Percentiles rank a stretch among this genome's conserved stretches.
Conservation (phyloP, 2,888 invertebrate species). For the Amphipoea lucens region DNA sequence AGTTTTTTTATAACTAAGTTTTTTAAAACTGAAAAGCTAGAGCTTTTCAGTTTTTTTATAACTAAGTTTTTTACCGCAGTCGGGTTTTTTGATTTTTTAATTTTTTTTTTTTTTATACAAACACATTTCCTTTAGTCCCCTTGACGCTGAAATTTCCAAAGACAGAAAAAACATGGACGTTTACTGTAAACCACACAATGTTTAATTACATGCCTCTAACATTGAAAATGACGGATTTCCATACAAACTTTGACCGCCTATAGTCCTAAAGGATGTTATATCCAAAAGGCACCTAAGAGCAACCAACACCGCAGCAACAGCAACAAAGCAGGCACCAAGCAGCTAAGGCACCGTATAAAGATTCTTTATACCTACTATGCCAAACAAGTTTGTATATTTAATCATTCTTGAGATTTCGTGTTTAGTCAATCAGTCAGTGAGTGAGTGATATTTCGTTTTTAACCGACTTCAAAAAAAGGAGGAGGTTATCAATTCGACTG, state of each 20-base stretch:
- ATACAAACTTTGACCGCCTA: not conserved
- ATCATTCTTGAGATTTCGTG: not conserved
- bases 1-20: too few relatives aligned
- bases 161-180: not conserved
- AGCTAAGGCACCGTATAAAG: not conserved
- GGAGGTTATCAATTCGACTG: too few relatives aligned
- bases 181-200: not conserved
- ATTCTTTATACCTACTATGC: not conserved
- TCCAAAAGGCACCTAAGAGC: not conserved
- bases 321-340: too few relatives aligned
- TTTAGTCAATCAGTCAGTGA: not conserved
- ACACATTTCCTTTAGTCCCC: not conserved
- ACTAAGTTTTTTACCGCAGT: too few relatives aligned
- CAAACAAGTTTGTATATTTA: too few relatives aligned
- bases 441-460: too few relatives aligned
- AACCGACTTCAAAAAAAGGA: too few relatives aligned
- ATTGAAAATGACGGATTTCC: not conserved
- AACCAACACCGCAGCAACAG: too few relatives aligned
- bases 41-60: too few relatives aligned
- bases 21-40: too few relatives aligned
- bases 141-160: not conserved
- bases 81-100: too few relatives aligned
- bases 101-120: not conserved
- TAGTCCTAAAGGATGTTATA: not conserved
- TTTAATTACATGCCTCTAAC: not conserved